phyloP scores from a whole-genome alignment of 2,113 vertebrate genomes.

The Microtus ochrogaster region DNA sequence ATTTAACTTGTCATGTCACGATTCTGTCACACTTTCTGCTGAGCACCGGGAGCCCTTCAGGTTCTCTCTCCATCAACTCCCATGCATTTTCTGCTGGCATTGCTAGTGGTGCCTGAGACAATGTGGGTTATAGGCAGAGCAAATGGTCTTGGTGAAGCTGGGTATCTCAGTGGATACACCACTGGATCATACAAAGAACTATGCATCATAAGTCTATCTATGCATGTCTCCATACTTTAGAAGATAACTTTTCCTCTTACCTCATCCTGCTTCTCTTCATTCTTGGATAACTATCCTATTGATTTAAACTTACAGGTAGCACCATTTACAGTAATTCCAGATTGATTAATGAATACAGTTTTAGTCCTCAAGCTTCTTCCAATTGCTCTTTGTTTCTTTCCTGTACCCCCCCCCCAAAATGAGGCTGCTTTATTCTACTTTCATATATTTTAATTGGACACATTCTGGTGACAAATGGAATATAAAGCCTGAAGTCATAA shows the following conservation, averaged over 20 bases:
- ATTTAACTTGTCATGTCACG: slow-evolving; percentile 65
- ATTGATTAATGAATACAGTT: slow-evolving; percentile 42
- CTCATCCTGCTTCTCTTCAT: background rate
- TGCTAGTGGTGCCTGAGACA: background rate
- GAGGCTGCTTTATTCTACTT: slow-evolving; percentile 14
- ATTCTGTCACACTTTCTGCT: slow-evolving; percentile 47
- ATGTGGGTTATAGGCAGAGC: slow-evolving; percentile 10
- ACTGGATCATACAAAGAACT: background rate
- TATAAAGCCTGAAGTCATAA: background rate
- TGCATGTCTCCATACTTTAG: background rate
- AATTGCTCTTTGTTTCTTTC: slow-evolving; percentile 49
- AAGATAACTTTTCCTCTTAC: background rate
- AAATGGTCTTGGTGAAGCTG: background rate
- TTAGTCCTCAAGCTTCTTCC: slow-evolving; percentile 58
- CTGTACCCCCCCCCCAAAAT: slow-evolving; percentile 3
- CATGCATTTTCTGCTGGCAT: background rate
- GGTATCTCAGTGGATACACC: background rate
- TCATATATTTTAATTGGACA: slow-evolving; percentile 36
- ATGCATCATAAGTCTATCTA: background rate
- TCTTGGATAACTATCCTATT: slow-evolving; percentile 28
- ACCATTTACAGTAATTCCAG: slow-evolving; percentile 33
- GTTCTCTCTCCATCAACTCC: background rate
- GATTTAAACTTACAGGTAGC: slow-evolving; percentile 33
- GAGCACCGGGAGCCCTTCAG: slow-evolving; percentile 40
- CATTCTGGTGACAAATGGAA: background rate